Evolutionary conservation across 2,797 vertebrate species (phyloP).

Genomic region (Lithobates pipiens): DNA sequence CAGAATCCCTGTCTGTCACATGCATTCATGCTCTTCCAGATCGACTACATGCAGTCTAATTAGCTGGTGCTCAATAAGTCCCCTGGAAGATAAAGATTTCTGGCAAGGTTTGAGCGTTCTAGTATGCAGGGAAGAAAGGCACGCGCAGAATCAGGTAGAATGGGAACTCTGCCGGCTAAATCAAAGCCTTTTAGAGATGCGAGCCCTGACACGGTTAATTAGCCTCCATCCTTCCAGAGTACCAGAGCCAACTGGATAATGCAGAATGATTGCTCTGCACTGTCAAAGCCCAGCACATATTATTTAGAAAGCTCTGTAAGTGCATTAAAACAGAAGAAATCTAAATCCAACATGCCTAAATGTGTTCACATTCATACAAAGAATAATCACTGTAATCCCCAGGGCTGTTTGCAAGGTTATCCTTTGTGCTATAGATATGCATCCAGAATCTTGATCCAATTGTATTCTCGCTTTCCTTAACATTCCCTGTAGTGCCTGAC

Average conservation of each 20-base stretch:
- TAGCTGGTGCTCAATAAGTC: slow-evolving; percentile 46
- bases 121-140: slow-evolving; percentile 45
- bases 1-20: slow-evolving; percentile 4
- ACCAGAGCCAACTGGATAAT: slow-evolving; percentile 60
- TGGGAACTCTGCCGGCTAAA: slow-evolving; percentile 47
- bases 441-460: slow-evolving; percentile 45
- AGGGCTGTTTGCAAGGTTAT: slow-evolving; percentile 32
- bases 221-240: slow-evolving; percentile 55
- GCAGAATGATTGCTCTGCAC: slow-evolving; percentile 57
- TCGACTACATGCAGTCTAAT: slow-evolving; percentile 41
- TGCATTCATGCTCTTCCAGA: slow-evolving; percentile 20
- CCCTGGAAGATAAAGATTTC: slow-evolving; percentile 57
- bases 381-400: slow-evolving; percentile 44
- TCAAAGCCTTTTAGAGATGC: slow-evolving; percentile 56
- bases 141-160: slow-evolving; percentile 49
- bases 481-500: slow-evolving; percentile 16
- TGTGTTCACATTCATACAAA: slow-evolving; percentile 45
- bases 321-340: slow-evolving; percentile 57
- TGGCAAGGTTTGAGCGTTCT: slow-evolving; percentile 54
- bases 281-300: slow-evolving; percentile 53
- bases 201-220: slow-evolving; percentile 56
- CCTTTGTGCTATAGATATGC: slow-evolving; percentile 49
- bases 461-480: slow-evolving; percentile 6
- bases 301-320: slow-evolving; percentile 57
- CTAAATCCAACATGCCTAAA: slow-evolving; percentile 37